phyloP scores from a whole-genome alignment of 2,888 invertebrate genomes.

The Eurois occulta region DNA sequence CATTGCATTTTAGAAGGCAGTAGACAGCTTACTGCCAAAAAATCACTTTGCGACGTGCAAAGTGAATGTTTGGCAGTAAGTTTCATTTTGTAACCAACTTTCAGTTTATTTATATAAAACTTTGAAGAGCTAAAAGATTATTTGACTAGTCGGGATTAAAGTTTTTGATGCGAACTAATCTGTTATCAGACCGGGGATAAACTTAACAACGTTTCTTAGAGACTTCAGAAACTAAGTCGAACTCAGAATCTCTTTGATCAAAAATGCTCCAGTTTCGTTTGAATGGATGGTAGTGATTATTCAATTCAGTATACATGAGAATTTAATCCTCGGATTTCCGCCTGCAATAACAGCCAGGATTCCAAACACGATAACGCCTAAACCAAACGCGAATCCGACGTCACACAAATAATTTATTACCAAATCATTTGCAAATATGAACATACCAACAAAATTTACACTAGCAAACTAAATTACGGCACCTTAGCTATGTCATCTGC shows the following conservation, averaged over 20 bases:
- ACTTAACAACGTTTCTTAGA: conserved; percentile 42
- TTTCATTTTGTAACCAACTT: conserved; percentile 14
- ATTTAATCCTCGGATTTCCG: not conserved
- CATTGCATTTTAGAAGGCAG: not conserved
- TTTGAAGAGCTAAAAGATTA: conserved; percentile 25
- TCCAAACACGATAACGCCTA: conserved; percentile 9
- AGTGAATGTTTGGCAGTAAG: too few species aligned
- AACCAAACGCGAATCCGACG: conserved; percentile 8
- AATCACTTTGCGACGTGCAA: conserved; percentile 26
- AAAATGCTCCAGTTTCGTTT: not conserved
- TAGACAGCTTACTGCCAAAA: conserved; percentile 17
- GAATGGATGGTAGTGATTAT: not conserved
- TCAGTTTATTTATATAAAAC: conserved; percentile 39
- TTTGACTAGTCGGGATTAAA: conserved; percentile 51
- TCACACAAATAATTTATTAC: conserved; percentile 31
- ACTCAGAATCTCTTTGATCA: not conserved
- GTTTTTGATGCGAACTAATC: conserved; percentile 55
- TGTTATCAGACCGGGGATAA: conserved; percentile 53
- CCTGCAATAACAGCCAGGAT: conserved; percentile 6
- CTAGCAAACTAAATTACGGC: conserved; percentile 71
- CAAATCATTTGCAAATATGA: conserved; percentile 65
- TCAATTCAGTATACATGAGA: not conserved
- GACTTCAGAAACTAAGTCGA: conserved; percentile 28
- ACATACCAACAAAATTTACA: conserved; percentile 63
- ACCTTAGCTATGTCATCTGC: conserved; percentile 77